A percentile compares a stretch with the other conserved stretches of the same genome.
These are phyloP conservation scores for Tyrannus savana DNA, from an alignment of 2,113 vertebrate genomes.

Conservation along the genomic window DNA sequence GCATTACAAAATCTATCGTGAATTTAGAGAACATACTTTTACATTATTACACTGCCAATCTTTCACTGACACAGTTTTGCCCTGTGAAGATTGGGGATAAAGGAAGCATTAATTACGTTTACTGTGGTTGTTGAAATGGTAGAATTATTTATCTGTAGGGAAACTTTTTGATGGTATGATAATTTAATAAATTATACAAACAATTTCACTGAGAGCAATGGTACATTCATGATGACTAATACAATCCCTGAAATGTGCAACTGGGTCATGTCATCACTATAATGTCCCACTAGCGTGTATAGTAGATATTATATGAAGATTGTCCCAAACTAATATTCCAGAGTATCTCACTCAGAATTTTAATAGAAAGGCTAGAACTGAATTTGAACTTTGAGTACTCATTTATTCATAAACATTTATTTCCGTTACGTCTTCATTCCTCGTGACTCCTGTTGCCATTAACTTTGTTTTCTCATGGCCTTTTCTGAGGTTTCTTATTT, in stretches of 20 bases:
- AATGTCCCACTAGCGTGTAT: background rate
- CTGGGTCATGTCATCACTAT: background rate
- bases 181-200: background rate
- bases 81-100: background rate
- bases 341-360: background rate
- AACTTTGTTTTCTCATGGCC: background rate
- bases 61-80: constrained; percentile 12
- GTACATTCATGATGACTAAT: background rate
- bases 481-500: background rate
- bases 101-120: background rate
- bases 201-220: background rate
- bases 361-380: background rate
- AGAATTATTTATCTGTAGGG: background rate
- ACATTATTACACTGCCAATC: background rate
- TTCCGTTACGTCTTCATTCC: background rate
- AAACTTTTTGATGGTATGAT: background rate
- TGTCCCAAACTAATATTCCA: background rate
- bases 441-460: background rate
- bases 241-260: background rate
- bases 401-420: background rate
- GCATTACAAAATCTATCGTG: background rate
- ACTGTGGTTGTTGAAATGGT: background rate
- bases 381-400: background rate
- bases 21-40: constrained; percentile 20
- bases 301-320: background rate